phyloP scores from a whole-genome alignment of 2,888 invertebrate genomes.

The Drosophila pseudotalamancana region DNA sequence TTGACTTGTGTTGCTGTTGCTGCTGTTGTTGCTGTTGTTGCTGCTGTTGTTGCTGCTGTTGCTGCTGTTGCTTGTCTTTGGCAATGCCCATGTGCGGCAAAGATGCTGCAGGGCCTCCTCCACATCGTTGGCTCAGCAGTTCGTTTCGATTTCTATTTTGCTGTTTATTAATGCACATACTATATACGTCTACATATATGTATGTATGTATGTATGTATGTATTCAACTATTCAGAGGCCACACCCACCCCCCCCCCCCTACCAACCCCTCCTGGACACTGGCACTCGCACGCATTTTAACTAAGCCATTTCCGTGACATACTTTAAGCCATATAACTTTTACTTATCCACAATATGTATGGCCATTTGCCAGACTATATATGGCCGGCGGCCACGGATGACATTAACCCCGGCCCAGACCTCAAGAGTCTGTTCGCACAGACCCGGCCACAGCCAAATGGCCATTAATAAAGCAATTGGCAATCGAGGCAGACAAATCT shows the following conservation, averaged over 20 bases:
- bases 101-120: slow-evolving; percentile 49
- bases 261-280: not conserved
- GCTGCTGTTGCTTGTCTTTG: slow-evolving; percentile 44
- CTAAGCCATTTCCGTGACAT: slow-evolving; percentile 78
- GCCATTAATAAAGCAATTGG: slow-evolving; percentile 64
- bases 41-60: slow-evolving; percentile 32
- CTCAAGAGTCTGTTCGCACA: slow-evolving; percentile 6
- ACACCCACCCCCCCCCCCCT: slow-evolving; percentile 11
- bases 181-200: slow-evolving; percentile 23
- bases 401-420: slow-evolving; percentile 65
- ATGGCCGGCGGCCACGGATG: slow-evolving; percentile 69
- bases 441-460: slow-evolving; percentile 25
- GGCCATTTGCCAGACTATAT: slow-evolving; percentile 21
- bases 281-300: slow-evolving; percentile 67
- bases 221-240: slow-evolving; percentile 43
- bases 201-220: slow-evolving; percentile 1
- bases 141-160: slow-evolving; percentile 78
- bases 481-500: slow-evolving; percentile 61
- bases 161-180: slow-evolving; percentile 66
- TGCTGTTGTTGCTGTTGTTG: slow-evolving; percentile 31
- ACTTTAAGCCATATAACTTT: slow-evolving; percentile 68
- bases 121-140: slow-evolving; percentile 16
- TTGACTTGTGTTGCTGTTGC: slow-evolving; percentile 36
- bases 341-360: slow-evolving; percentile 46
- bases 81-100: slow-evolving; percentile 58